Conservation (phyloP, 53 echinoderm and acorn worm species). For the Hippasteria phrygiana region DNA sequence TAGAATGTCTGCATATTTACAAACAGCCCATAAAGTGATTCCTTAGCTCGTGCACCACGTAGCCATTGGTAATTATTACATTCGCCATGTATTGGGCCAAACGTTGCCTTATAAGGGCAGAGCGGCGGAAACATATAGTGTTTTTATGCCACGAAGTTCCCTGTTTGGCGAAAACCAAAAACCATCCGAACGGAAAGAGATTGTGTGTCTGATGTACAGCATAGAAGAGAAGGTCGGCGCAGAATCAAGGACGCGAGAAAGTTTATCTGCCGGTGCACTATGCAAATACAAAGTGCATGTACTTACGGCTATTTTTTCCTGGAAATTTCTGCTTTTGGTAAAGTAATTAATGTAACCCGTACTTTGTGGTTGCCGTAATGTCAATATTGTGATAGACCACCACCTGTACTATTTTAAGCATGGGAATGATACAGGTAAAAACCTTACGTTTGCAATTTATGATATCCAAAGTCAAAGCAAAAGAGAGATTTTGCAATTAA, state of each 20-base stretch:
- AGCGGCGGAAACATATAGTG: slow-evolving; percentile 21
- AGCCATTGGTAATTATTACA: no score
- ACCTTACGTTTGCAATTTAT: no score
- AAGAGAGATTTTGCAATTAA: no score
- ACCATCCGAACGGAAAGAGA: slow-evolving; percentile 18
- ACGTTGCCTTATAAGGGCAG: neutral
- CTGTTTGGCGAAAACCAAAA: slow-evolving; percentile 41
- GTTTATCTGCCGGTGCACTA: neutral
- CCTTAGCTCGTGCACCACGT: neutral
- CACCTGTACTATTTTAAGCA: no score
- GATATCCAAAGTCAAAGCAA: no score
- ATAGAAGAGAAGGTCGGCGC: neutral
- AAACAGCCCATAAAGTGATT: neutral
- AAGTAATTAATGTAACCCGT: no score
- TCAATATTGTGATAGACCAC: no score
- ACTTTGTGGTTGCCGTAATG: no score
- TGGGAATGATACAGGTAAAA: no score
- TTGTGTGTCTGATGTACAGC: neutral
- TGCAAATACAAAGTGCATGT: neutral
- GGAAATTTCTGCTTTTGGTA: no score
- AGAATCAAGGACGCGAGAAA: neutral
- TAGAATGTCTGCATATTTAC: no score
- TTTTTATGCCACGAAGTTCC: slow-evolving; percentile 37
- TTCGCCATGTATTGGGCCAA: neutral
- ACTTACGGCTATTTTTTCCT: no score